phyloP scores from a whole-genome alignment of 2,888 invertebrate genomes.

The Ophraella communa region DNA sequence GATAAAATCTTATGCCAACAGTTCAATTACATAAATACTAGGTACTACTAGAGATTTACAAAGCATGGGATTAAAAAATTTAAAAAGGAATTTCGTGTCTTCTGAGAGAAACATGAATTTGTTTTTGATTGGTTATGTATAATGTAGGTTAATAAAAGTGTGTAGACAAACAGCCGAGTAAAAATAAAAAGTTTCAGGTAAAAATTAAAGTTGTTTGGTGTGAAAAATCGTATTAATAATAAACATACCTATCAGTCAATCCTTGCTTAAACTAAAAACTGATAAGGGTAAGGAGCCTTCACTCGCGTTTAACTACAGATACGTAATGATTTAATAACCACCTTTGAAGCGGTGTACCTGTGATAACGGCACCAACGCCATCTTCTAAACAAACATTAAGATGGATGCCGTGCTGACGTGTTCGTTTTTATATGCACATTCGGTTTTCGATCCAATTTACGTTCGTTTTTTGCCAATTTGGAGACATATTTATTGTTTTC shows the following conservation, averaged over 20 bases:
- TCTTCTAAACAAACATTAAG: slow-evolving; percentile 45
- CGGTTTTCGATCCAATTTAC: not conserved
- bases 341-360: slow-evolving; percentile 27
- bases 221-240: not conserved
- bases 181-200: no score
- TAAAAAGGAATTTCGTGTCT: no score
- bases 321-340: slow-evolving; percentile 32
- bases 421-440: slow-evolving; percentile 7
- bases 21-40: no score
- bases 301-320: slow-evolving; percentile 25
- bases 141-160: no score
- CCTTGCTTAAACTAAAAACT: slow-evolving; percentile 7
- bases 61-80: no score
- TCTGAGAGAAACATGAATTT: no score
- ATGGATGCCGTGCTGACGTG: slow-evolving; percentile 39
- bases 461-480: slow-evolving; percentile 11
- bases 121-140: no score
- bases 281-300: slow-evolving; percentile 12
- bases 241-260: slow-evolving; percentile 27
- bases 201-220: not conserved
- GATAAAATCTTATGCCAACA: no score
- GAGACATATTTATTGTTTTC: slow-evolving; percentile 2
- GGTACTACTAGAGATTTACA: no score
- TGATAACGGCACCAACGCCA: slow-evolving; percentile 36
- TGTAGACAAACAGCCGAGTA: no score